Evolutionary conservation across 2,797 vertebrate species (phyloP).

Genomic region (Sylvilagus floridanus): DNA sequence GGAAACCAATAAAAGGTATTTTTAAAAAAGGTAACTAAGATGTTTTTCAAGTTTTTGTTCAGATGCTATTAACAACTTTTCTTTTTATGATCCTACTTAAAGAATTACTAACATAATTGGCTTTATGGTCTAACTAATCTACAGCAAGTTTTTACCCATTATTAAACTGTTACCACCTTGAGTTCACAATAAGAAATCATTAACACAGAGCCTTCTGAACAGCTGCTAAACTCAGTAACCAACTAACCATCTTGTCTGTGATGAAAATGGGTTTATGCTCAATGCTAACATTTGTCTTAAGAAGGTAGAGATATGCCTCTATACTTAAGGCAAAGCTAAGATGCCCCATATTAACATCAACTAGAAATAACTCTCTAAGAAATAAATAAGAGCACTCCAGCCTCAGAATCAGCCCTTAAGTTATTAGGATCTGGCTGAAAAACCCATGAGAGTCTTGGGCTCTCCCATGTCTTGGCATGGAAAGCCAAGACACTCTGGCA

Average conservation of each 20-base stretch:
- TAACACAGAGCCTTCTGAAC: neutral
- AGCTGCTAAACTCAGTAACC: constrained; percentile 45
- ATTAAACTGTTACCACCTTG: constrained; percentile 1
- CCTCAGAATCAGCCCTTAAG: neutral
- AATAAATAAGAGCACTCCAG: neutral
- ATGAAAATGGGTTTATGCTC: neutral
- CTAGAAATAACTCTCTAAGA: constrained; percentile 10
- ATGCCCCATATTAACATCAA: neutral
- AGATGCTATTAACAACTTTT: neutral
- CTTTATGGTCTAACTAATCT: neutral
- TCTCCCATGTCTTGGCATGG: no score
- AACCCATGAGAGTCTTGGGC: no score
- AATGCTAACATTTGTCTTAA: constrained; percentile 20
- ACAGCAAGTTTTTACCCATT: neutral
- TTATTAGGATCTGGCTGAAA: no score
- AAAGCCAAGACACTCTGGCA: no score
- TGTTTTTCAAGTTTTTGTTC: constrained; percentile 40
- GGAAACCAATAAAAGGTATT: constrained; percentile 33
- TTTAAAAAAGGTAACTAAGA: constrained; percentile 48
- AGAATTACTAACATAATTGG: neutral
- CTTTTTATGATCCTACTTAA: neutral
- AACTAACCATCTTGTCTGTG: neutral
- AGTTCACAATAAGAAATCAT: constrained; percentile 3
- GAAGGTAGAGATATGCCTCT: neutral
- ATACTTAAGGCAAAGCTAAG: constrained; percentile 4